phyloP scores from a whole-genome alignment of 2,113 vertebrate genomes.

The Dipodomys ordii region DNA sequence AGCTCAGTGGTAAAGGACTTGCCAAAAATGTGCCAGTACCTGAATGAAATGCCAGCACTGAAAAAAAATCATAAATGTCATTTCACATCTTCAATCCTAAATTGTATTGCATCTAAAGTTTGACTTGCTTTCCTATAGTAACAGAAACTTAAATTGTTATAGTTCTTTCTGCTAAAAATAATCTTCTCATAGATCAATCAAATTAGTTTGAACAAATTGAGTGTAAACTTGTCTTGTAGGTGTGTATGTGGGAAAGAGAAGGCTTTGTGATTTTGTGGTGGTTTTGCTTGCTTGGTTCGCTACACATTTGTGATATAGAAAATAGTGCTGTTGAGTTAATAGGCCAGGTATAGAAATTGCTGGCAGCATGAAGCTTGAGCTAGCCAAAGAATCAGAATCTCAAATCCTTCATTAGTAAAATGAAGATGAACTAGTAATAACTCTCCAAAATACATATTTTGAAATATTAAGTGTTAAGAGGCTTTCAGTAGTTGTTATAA shows the following conservation, averaged over 20 bases:
- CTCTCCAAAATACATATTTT: not conserved
- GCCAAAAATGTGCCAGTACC: too few relatives aligned
- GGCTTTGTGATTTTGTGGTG: not conserved
- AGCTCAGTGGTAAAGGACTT: not conserved
- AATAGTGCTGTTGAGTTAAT: not conserved
- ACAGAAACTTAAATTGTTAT: not conserved
- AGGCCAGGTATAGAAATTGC: not conserved
- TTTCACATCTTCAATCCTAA: not conserved
- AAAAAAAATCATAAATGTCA: not conserved
- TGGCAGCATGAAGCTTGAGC: not conserved
- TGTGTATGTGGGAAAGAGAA: not conserved
- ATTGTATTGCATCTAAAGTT: not conserved
- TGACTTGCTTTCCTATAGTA: not conserved
- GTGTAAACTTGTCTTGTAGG: not conserved
- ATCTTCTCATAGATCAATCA: slow-evolving; percentile 14
- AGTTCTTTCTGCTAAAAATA: not conserved
- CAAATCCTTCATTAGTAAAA: not conserved
- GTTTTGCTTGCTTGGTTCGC: not conserved
- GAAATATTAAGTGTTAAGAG: too few relatives aligned
- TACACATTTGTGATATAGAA: not conserved
- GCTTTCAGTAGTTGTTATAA: not conserved
- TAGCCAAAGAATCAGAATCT: too few relatives aligned
- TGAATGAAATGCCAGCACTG: not conserved
- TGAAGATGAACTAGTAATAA: not conserved
- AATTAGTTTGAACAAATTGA: not conserved